Evolutionary conservation across 2,113 vertebrate species (phyloP).

Genomic region (Oncorhynchus mykiss): DNA sequence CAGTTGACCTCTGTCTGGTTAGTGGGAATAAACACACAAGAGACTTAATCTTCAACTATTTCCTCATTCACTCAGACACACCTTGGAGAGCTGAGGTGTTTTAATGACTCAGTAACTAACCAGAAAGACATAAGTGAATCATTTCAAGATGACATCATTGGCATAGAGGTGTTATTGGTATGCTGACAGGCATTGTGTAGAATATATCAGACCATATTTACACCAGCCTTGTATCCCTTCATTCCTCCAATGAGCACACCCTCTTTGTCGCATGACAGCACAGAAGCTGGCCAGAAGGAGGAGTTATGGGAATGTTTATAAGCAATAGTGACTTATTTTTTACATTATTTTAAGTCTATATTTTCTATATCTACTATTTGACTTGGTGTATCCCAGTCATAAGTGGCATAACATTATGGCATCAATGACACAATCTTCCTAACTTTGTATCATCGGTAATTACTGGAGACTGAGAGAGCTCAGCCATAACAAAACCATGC

Average conservation of each 20-base stretch:
- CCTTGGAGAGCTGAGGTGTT: slow-evolving; percentile 10
- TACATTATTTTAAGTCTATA: neutral
- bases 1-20: neutral
- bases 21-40: too few relatives aligned
- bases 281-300: slow-evolving; percentile 22
- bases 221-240: neutral
- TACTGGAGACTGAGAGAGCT: neutral
- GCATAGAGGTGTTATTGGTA: slow-evolving; percentile 16
- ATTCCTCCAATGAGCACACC: neutral
- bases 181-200: slow-evolving; percentile 15
- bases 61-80: neutral
- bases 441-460: slow-evolving; percentile 12
- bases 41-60: neutral
- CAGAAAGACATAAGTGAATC: slow-evolving; percentile 34
- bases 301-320: slow-evolving; percentile 6
- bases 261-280: neutral
- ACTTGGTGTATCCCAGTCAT: slow-evolving; percentile 24
- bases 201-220: slow-evolving; percentile 4
- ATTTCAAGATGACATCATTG: neutral
- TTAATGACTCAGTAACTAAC: neutral
- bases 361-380: slow-evolving; percentile 32
- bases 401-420: slow-evolving; percentile 9
- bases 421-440: neutral
- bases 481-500: slow-evolving; percentile 9
- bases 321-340: neutral